Evolutionary conservation across 2,888 invertebrate genomes (phyloP), one percentile per base, ranked within the genome.

Genomic region (Aphelenchoides bicaudatus): DNA sequence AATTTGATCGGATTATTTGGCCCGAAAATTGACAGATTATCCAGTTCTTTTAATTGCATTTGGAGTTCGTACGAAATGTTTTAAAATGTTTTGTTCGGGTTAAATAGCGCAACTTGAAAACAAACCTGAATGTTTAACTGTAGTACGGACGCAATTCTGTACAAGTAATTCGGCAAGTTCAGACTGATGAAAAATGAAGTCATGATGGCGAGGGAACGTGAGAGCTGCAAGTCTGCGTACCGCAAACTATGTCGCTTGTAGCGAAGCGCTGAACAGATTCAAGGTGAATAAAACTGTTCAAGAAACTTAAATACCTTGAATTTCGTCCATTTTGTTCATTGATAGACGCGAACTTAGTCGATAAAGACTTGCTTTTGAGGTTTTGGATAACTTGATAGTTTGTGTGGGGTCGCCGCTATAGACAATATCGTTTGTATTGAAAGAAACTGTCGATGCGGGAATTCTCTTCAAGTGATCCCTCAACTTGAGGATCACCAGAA

Each of bases 141-240:
- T n/a, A 70, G 59, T 47, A 63, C 63, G 31, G 62, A 64, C 34
- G 65, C 58, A 13, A 75, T 72, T 30, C 75, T 65, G 54, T 71
- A 74, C 25, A 69, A 56, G 54, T 76, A 76, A 46, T 75, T 75
- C 28, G 75, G 75, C 49, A 75, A 56, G 49, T 76, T 76, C 8
- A 75, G 62, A 23, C 66, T 28, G 27, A 75, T 70, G 58, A 75
- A 75, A 23, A 61, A 59, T 56, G 67, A 68, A 4, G 75, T 75
- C 34, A 75, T 70, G 8, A 75, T 59, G 21, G 75, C 60, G 10
- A 75, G 64, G 27, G 66, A 65, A 4, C 74, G 59, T 5, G 74
- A 75, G 50, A 75, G 48, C 43, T 74, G 75, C 13, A 75, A 66
- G 56, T 75, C 75, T 0, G 74, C 63, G 48, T 67, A 73, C 16